These are phyloP conservation scores for Scarus forsteni DNA, from an alignment of 2,797 vertebrate species.

Conservation along the genomic window DNA sequence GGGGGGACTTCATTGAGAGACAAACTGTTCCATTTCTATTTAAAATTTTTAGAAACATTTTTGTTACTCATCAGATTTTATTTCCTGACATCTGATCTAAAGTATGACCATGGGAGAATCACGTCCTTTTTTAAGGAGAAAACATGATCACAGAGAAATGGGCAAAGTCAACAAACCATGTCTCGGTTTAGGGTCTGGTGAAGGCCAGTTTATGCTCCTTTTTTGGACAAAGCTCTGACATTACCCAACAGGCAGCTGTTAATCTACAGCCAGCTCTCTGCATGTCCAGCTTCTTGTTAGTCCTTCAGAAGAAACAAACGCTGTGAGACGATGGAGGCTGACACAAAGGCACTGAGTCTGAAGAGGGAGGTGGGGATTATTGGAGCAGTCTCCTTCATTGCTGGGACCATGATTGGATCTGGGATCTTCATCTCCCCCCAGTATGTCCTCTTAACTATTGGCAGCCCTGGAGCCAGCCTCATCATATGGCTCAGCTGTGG, in stretches of 20 bases:
- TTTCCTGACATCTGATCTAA: too few relatives aligned
- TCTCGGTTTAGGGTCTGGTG: neutral
- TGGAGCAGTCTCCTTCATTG: conserved; percentile 85
- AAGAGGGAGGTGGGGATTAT: conserved; percentile 85
- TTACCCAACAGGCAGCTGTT: neutral
- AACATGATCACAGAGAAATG: neutral
- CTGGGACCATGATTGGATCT: conserved; percentile 88
- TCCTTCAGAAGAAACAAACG: neutral
- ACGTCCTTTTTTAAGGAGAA: too few relatives aligned
- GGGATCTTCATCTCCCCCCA: conserved; percentile 92
- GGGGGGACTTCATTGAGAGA: too few relatives aligned
- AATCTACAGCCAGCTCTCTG: neutral
- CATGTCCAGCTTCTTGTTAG: neutral
- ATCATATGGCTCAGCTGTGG: conserved; percentile 87
- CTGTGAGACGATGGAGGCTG: conserved; percentile 12
- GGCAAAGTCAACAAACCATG: neutral
- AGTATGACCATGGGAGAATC: too few relatives aligned
- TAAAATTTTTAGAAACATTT: too few relatives aligned
- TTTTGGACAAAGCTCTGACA: neutral
- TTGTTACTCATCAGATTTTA: too few relatives aligned
- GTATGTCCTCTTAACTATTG: conserved; percentile 82
- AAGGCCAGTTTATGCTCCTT: neutral
- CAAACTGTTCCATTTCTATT: too few relatives aligned
- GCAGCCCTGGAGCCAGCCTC: conserved; percentile 88
- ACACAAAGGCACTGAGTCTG: conserved; percentile 71